phyloP scores from a whole-genome alignment of 1,140 invertebrate genomes.

The Drosophila tropicalis region DNA sequence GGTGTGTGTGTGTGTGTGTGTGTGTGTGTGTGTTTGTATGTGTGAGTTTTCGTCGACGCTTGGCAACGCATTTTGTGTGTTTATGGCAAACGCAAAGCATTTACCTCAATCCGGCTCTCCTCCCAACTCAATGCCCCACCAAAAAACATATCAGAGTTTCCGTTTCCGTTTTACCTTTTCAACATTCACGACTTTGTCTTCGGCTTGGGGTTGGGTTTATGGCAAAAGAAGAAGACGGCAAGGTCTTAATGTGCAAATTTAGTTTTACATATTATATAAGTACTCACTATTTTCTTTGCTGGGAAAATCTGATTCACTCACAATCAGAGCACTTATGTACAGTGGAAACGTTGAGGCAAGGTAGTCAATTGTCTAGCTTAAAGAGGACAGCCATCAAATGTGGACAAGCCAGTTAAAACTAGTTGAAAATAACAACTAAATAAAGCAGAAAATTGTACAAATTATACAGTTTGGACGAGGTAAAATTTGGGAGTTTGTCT shows the following conservation, averaged over 20 bases:
- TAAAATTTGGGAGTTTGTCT: too few relatives aligned
- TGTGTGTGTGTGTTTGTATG: constrained; percentile 15
- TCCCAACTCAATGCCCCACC: constrained; percentile 29
- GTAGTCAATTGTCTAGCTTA: constrained; percentile 7
- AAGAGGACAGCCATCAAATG: not conserved
- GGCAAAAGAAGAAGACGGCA: constrained; percentile 35
- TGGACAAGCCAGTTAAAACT: too few relatives aligned
- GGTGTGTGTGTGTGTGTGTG: constrained; percentile 21
- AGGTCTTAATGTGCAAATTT: constrained; percentile 75
- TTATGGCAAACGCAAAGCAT: constrained; percentile 21
- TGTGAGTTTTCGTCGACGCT: constrained; percentile 24
- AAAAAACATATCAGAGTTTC: constrained; percentile 27
- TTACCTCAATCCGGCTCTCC: constrained; percentile 28
- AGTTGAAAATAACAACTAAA: too few relatives aligned
- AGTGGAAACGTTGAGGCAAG: constrained; percentile 27
- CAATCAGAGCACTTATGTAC: constrained; percentile 15
- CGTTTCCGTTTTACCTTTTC: constrained; percentile 56
- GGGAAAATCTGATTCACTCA: constrained; percentile 33
- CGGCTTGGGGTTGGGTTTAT: constrained; percentile 29
- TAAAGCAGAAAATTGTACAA: too few relatives aligned
- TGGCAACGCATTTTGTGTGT: constrained; percentile 49
- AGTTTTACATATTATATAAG: constrained; percentile 78
- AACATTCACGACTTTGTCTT: constrained; percentile 44
- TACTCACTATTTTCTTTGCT: constrained; percentile 34
- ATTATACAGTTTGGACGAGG: too few relatives aligned